Base-by-base conservation (phyloP, 2,888 invertebrate species). In the Drosophila incognita region DNA sequence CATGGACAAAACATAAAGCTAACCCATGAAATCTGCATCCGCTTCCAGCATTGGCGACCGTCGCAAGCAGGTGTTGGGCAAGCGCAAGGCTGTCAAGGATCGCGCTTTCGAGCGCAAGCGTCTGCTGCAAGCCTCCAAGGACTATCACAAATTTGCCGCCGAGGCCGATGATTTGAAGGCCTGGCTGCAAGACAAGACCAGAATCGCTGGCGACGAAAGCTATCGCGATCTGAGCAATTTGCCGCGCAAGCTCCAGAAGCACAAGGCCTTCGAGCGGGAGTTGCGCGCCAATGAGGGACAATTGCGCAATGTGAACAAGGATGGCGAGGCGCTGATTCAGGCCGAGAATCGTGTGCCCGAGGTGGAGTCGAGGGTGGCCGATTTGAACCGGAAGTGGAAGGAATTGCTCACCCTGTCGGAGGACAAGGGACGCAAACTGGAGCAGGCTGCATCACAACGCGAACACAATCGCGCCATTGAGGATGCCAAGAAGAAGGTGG, bases 261-360 rank as follows among this genome's bases (percentile, higher is more conserved):
- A 99, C 91, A 98, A 98, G 92, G 99, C 99, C 0, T 99, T 99
- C 91, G 99, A 99, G 90, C 94, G 99, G 1, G 99, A 99, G 92
- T 93, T 99, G 27, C 95, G 97, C 56, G 98, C 99, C 1, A 99
- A 99, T 90, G 98, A 99, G 92, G 98, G 98, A 18, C 97, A 98
- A 88, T 94, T 99, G 13, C 94, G 98, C 58, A 96, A 96, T 29
- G 96, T 98, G 0, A 97, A 97, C 82, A 97, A 97, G 93, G 94
- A 94, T 67, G 97, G 97, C 3, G 95, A 96, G 87, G 95, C 95
- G 1, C 92, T 98, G 74, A 95, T 97, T 69, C 95, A 95, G 1
- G 95, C 96, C 75, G 95, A 95, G 67, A 96, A 96, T 87, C 95
- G 95, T 42, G 95, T 96, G 81, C 95, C 95, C 0, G 95, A 96